Evolutionary conservation across 30 jellyfish, hydroid and myxozoan genomes (phyloP).

Genomic region (Chironex yamaguchii): DNA sequence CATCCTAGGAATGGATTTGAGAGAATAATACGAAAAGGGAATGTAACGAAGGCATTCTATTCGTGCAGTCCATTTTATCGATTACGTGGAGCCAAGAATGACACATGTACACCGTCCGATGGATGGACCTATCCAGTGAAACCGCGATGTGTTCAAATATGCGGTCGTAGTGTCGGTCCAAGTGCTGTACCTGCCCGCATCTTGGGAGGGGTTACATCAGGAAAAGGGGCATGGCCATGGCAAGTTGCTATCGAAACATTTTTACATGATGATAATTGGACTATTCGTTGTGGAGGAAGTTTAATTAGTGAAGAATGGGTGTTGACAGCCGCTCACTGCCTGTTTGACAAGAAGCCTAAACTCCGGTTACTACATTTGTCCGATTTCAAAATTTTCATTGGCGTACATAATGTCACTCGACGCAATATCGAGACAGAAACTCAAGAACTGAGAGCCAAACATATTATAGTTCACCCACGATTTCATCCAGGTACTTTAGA

Average conservation of each 20-base stretch:
- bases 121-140: constrained; percentile 78
- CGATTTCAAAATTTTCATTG: constrained; percentile 83
- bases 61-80: constrained; percentile 81
- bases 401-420: constrained; percentile 79
- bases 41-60: constrained; percentile 66
- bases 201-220: constrained; percentile 85
- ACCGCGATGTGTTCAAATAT: constrained; percentile 91
- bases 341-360: constrained; percentile 67
- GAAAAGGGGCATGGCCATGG: constrained; percentile 98
- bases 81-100: constrained; percentile 67
- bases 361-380: constrained; percentile 58
- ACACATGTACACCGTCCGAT: constrained; percentile 68
- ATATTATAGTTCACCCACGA: constrained; percentile 70
- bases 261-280: constrained; percentile 81
- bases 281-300: constrained; percentile 94
- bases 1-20: constrained; percentile 85
- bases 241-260: constrained; percentile 89
- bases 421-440: constrained; percentile 59
- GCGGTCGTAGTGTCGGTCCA: constrained; percentile 81
- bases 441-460: constrained; percentile 44
- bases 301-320: constrained; percentile 91
- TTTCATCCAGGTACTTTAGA: constrained; percentile 66
- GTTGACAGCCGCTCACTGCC: constrained; percentile 98
- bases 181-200: constrained; percentile 76
- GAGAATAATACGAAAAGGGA: constrained; percentile 49